A percentile compares a stretch with the other conserved stretches of the same genome.
These are phyloP conservation scores for Manacus vitellinus DNA, from an alignment of 2,113 vertebrate genomes.

Conservation along the genomic window DNA sequence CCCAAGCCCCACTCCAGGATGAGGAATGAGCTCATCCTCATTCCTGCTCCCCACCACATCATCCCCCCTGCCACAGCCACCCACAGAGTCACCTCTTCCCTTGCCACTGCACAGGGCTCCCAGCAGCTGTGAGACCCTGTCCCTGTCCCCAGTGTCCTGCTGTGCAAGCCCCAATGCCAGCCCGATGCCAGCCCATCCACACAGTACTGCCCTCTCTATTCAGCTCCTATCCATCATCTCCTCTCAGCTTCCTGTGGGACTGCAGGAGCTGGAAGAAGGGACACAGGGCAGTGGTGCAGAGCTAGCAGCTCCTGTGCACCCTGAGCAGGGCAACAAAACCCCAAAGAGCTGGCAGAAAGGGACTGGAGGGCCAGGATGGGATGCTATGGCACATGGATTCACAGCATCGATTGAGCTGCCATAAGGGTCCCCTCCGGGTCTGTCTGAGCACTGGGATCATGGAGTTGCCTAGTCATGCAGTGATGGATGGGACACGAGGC, in stretches of 20 bases:
- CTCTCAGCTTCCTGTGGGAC: neutral
- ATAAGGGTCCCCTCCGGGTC: rapidly evolving
- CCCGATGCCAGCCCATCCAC: rapidly evolving
- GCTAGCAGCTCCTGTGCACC: neutral
- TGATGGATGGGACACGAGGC: rapidly evolving
- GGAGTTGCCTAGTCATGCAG: neutral
- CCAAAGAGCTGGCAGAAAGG: neutral
- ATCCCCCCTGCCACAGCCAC: neutral
- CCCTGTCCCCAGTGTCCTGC: rapidly evolving
- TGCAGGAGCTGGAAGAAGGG: neutral
- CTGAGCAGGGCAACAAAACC: neutral
- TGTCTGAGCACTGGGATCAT: neutral
- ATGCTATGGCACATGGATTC: neutral
- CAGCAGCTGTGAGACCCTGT: rapidly evolving
- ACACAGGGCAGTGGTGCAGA: neutral
- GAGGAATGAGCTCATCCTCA: neutral
- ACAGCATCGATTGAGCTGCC: neutral
- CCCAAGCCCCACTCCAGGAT: neutral
- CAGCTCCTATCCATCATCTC: neutral
- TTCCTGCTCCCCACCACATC: neutral
- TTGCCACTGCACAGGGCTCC: neutral
- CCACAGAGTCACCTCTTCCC: neutral
- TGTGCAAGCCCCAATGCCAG: neutral
- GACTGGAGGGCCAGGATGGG: neutral
- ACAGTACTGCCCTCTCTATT: rapidly evolving